Percentiles rank a stretch among this genome's conserved stretches.
Evolutionary conservation across 2,113 vertebrate genomes (phyloP).

Genomic region (Heteronetta atricapilla): DNA sequence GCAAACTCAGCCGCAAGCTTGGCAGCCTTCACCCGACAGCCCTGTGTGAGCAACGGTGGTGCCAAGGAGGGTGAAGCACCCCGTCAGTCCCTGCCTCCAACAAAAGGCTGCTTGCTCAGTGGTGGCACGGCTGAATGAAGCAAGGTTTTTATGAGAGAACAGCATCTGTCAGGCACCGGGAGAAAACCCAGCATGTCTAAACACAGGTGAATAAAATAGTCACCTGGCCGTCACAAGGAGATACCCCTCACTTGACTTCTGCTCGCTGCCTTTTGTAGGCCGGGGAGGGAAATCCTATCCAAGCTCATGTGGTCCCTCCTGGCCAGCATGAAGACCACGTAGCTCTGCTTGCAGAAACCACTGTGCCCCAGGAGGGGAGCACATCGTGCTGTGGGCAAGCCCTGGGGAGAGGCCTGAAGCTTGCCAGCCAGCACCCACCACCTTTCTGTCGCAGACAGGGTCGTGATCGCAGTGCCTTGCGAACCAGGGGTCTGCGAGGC

Average conservation of each 20-base stretch:
- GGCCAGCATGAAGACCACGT: background rate
- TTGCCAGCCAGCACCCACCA: background rate
- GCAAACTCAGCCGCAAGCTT: background rate
- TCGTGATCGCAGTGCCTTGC: too few relatives aligned
- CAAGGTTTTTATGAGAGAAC: background rate
- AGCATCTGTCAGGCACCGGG: background rate
- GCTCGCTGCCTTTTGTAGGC: accelerated
- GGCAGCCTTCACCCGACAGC: background rate
- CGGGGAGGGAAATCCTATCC: background rate
- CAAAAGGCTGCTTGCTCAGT: background rate
- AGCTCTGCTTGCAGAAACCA: background rate
- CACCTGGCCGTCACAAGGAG: background rate
- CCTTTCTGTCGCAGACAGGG: background rate
- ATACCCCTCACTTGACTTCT: background rate
- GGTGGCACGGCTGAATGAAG: background rate
- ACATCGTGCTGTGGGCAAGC: accelerated
- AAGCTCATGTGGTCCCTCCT: accelerated
- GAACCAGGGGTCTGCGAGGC: too few relatives aligned
- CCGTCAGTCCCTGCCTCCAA: background rate
- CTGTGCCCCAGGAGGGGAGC: accelerated
- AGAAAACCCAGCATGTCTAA: background rate
- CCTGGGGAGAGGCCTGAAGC: background rate
- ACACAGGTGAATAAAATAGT: background rate
- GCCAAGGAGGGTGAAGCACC: accelerated
- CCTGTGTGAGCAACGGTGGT: accelerated